A percentile compares a stretch with the other conserved stretches of the same genome.
phyloP scores from a whole-genome alignment of 2,797 vertebrate species.

The Echeneis naucrates region DNA sequence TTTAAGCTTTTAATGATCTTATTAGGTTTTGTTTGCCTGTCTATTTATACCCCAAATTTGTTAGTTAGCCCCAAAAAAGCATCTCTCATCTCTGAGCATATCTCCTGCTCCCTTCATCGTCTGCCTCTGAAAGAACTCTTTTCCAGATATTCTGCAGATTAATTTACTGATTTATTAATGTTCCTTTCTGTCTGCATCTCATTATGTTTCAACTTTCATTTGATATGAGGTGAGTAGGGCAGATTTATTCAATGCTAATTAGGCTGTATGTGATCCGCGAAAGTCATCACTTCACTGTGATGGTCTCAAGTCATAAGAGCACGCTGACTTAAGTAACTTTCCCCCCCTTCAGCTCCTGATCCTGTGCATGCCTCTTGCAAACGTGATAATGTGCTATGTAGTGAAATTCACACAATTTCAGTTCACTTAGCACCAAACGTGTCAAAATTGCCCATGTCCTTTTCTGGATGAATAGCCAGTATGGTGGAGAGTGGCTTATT shows the following conservation, averaged over 20 bases:
- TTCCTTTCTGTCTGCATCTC: constrained; percentile 6
- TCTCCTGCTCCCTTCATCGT: constrained; percentile 9
- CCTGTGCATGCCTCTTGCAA: constrained; percentile 69
- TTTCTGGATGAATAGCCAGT: constrained; percentile 82
- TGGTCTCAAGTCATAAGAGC: constrained; percentile 63
- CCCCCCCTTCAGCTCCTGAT: constrained; percentile 58
- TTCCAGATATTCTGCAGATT: neutral
- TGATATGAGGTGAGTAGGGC: constrained; percentile 51
- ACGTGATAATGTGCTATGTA: constrained; percentile 84
- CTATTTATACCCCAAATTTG: constrained; percentile 1
- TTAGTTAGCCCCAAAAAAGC: constrained; percentile 9
- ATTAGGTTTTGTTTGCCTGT: neutral
- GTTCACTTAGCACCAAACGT: constrained; percentile 82
- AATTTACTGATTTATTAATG: constrained; percentile 18
- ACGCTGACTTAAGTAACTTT: constrained; percentile 61
- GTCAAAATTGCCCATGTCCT: constrained; percentile 82
- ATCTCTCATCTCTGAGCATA: constrained; percentile 6
- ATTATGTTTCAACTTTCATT: constrained; percentile 32
- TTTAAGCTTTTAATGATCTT: constrained; percentile 28
- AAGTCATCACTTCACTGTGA: constrained; percentile 63
- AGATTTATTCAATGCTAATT: constrained; percentile 79
- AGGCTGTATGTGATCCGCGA: constrained; percentile 69
- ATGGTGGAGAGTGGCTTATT: constrained; percentile 73
- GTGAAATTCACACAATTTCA: constrained; percentile 84
- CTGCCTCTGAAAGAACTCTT: neutral